Evolutionary conservation across 2,888 invertebrate genomes (phyloP), one percentile per base, ranked within the genome.

Genomic region (Drosophila barbarae): DNA sequence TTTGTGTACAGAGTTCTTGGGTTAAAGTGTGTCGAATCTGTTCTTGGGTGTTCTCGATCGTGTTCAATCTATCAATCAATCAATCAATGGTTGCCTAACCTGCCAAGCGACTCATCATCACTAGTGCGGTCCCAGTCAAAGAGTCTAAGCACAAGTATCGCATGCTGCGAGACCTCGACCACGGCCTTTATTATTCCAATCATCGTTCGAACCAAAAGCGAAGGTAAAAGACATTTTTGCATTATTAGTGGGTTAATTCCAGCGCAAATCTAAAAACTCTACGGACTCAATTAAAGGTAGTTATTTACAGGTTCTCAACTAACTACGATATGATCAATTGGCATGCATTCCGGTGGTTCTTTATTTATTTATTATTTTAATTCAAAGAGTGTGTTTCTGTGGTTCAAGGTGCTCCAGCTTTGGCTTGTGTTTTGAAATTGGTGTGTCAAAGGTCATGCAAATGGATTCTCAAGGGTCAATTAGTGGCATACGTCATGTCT

Each of bases 51-150:
- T 9, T 38, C 9, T 38, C 60, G 34, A 50, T 61, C 34, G 51
- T 61, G 50, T 61, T 51, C n/a, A 23, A 15, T 56, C 46, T 49
- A 58, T 47, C 26, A 35, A 52, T 64, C 35, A 54, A 41, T 64
- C 57, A 56, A 47, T 59, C 35, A 58, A 42, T 59, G 55, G 55
- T 77, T 68, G 71, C 75, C 92, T 90, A 91, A 95, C 96, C 96
- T 96, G 92, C 98, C 98, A 86, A 98, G 93, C 86, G 94, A 93
- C 91, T 98, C 98, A 91, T 98, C 97, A 89, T 94, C 93, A 88
- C 94, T 95, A 82, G 95, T 94, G 87, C 94, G 94, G 92, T 98
- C 98, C 93, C 96, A 95, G 93, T 98, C 97, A 93, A 92, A 96
- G 85, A 97, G 93, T 88, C 91, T 91, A 88, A 95, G 92, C 87